phyloP scores from a whole-genome alignment of 2,113 vertebrate species.

The Eubucco bourcierii region DNA sequence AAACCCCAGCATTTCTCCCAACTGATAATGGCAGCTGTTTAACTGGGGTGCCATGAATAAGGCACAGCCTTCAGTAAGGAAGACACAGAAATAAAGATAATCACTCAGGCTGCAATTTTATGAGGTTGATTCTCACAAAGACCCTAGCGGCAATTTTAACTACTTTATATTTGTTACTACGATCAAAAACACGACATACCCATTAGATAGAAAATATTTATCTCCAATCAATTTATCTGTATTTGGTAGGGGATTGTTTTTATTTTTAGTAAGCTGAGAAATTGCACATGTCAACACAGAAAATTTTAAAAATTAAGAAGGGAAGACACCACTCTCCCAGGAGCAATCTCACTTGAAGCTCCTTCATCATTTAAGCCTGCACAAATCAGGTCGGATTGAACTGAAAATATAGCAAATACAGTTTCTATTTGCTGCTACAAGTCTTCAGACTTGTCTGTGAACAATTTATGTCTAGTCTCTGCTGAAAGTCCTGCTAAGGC shows the following conservation, averaged over 20 bases:
- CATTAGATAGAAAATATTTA: background rate
- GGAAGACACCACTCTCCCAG: background rate
- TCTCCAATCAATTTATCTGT: background rate
- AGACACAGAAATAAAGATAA: background rate
- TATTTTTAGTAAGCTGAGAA: background rate
- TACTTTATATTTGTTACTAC: background rate
- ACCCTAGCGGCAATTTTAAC: background rate
- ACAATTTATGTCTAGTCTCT: background rate
- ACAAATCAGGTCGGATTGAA: background rate
- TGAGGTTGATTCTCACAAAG: background rate
- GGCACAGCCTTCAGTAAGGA: background rate
- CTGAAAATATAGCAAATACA: background rate
- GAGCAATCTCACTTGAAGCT: background rate
- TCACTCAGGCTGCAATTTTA: background rate
- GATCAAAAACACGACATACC: background rate
- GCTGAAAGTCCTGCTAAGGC: no score
- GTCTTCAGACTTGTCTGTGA: background rate
- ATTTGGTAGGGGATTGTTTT: background rate
- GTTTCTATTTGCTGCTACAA: background rate
- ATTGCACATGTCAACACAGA: background rate
- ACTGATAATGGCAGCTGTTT: accelerated
- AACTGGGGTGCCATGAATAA: background rate
- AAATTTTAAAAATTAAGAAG: background rate
- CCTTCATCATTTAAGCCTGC: background rate
- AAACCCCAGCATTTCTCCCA: background rate